phyloP scores from a whole-genome alignment of 2,113 vertebrate species.

The Pan troglodytes region DNA sequence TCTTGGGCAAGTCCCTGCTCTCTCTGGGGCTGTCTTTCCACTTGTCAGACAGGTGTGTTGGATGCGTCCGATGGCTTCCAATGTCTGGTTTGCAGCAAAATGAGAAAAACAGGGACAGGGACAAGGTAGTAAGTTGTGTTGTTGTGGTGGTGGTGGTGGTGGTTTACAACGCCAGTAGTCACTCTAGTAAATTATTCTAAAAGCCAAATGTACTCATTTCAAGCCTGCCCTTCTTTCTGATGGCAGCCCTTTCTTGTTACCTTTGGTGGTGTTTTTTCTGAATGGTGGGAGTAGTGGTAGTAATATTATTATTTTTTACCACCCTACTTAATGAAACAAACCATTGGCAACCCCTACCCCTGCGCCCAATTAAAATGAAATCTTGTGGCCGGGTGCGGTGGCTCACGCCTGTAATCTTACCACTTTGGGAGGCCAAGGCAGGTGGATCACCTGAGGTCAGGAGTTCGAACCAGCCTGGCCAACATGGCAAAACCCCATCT shows the following conservation, averaged over 20 bases:
- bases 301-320: neutral
- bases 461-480: too few relatives aligned
- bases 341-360: neutral
- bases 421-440: too few relatives aligned
- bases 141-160: too few relatives aligned
- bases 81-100: neutral
- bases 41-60: neutral
- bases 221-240: rapidly evolving
- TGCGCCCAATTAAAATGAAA: neutral
- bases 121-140: too few relatives aligned
- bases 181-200: too few relatives aligned
- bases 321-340: neutral
- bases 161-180: too few relatives aligned
- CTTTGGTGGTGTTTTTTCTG: neutral
- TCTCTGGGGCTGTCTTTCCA: neutral
- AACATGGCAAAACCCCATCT: too few relatives aligned
- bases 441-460: too few relatives aligned
- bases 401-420: too few relatives aligned
- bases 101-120: neutral
- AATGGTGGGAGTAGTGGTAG: neutral
- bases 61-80: rapidly evolving
- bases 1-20: neutral
- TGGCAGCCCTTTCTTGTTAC: rapidly evolving
- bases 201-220: rapidly evolving
- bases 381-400: neutral